A percentile compares a stretch with the other conserved stretches of the same genome.
Conservation (phyloP, 1,140 invertebrate species). For the Macrosteles quadrilineatus region DNA sequence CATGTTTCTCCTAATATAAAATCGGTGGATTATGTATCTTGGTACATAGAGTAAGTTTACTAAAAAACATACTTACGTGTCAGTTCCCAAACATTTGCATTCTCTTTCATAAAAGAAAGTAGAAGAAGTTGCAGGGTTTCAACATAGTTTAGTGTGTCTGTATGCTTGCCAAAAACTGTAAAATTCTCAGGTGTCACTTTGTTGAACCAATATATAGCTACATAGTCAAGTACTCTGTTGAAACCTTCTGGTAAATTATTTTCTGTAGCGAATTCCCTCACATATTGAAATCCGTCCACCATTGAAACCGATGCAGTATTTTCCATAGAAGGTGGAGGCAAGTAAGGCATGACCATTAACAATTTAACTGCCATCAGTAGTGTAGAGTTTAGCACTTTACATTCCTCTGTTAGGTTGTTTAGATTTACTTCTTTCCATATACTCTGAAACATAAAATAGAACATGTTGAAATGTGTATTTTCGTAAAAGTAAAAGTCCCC, state of each 20-base stretch:
- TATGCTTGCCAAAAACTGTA: neutral
- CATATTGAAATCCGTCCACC: neutral
- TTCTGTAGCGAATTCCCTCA: neutral
- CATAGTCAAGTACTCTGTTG: neutral
- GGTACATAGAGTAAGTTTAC: too few relatives aligned
- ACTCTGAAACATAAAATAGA: neutral
- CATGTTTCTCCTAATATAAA: too few relatives aligned
- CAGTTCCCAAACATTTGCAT: neutral
- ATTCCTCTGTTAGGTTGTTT: neutral
- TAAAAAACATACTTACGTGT: neutral
- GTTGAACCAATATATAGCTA: neutral
- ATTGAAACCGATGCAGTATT: neutral
- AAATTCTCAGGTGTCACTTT: neutral
- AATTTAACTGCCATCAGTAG: neutral
- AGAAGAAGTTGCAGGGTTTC: neutral
- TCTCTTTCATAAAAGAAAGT: neutral
- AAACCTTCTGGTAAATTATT: neutral
- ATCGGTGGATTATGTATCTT: too few relatives aligned
- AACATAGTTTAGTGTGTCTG: neutral
- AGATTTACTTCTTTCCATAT: neutral
- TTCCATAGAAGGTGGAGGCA: neutral
- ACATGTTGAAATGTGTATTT: neutral
- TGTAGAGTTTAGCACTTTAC: neutral
- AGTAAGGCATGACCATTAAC: neutral
- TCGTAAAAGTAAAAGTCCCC: neutral